A percentile compares a stretch with the other conserved stretches of the same genome.
phyloP scores from a whole-genome alignment of 2,888 invertebrate genomes.

The Zygothrica quintamaculata region DNA sequence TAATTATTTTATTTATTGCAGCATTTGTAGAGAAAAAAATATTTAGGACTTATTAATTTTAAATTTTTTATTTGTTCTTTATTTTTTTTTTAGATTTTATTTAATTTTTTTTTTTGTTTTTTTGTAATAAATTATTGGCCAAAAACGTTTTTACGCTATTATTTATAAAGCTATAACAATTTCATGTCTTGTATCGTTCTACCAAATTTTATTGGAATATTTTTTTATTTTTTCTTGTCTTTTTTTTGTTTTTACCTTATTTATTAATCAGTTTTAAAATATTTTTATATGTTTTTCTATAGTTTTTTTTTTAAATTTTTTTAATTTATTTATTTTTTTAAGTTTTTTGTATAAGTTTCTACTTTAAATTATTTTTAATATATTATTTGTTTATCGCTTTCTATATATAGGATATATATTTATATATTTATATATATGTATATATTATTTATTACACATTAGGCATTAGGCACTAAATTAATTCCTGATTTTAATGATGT shows the following conservation, averaged over 20 bases:
- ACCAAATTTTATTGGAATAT: no score
- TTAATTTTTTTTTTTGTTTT: not conserved
- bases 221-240: conserved; percentile 12
- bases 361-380: conserved; percentile 13
- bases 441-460: conserved; percentile 49
- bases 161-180: conserved; percentile 46
- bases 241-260: conserved; percentile 30
- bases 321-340: conserved; percentile 11
- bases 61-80: not conserved
- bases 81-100: no score
- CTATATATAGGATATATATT: no score
- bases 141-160: conserved; percentile 19
- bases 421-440: conserved; percentile 11
- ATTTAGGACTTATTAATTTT: conserved; percentile 6
- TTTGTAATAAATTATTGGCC: not conserved
- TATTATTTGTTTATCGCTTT: conserved; percentile 23
- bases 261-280: conserved; percentile 34
- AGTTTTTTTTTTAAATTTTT: not conserved
- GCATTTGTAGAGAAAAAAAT: conserved; percentile 17
- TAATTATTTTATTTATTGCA: conserved; percentile 7
- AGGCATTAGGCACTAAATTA: conserved; percentile 72
- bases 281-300: conserved; percentile 18
- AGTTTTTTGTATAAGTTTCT: conserved; percentile 1
- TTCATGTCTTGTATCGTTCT: conserved; percentile 27
- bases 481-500: conserved; percentile 61